A percentile compares a stretch with the other conserved stretches of the same genome.
Evolutionary conservation across 2,888 invertebrate species (phyloP).

Genomic region (Pseudococcus longispinus): DNA sequence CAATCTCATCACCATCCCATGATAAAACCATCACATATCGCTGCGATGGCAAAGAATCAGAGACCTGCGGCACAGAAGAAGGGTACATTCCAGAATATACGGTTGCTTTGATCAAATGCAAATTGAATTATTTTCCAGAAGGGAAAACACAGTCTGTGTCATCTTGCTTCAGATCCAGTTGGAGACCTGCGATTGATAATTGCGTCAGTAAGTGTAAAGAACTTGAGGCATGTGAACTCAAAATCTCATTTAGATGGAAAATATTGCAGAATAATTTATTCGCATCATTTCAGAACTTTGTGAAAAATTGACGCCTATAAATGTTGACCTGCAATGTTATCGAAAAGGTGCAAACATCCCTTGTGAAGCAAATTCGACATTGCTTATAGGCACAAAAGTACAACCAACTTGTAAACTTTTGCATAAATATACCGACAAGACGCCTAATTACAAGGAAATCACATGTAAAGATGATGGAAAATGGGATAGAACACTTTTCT

Average conservation of each 20-base stretch:
- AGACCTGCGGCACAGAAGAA: neutral
- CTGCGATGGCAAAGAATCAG: neutral
- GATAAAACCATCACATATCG: neutral
- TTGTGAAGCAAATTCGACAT: neutral
- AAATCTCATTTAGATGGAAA: too few species aligned
- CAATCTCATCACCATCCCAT: neutral
- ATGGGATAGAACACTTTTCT: constrained; percentile 8
- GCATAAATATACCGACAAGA: neutral
- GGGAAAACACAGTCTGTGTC: too few species aligned
- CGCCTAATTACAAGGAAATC: neutral
- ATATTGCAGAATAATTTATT: neutral
- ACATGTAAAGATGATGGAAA: constrained; percentile 26
- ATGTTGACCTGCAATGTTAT: neutral
- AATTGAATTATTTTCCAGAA: neutral
- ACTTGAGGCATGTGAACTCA: too few species aligned
- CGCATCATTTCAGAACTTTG: neutral
- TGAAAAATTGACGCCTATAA: neutral
- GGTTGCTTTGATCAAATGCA: neutral
- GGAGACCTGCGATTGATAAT: neutral
- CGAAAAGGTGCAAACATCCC: neutral
- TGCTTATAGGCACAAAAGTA: neutral
- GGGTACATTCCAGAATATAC: neutral
- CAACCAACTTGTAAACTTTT: neutral
- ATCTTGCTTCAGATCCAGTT: neutral
- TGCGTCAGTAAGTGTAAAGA: neutral